Evolutionary conservation across 2,888 invertebrate genomes (phyloP), one percentile per base, ranked within the genome.

Genomic region (Mythimna ferrago): DNA sequence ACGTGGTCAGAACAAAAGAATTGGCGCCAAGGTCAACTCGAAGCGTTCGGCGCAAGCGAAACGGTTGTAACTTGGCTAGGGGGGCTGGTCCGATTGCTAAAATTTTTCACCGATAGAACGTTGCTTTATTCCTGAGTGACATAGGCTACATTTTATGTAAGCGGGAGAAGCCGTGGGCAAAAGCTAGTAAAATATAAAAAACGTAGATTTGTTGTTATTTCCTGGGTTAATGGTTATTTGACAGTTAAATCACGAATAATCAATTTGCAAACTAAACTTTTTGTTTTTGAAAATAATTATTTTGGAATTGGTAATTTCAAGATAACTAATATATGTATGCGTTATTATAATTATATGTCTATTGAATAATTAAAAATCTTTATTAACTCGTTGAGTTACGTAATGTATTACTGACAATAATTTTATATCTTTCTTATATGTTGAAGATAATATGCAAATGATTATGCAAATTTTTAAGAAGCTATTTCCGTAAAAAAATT

Each of bases 311-410:
- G 0, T 51, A 60, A 56, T 60, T 71, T 38, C 4, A 6, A 14
- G 7, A n/a, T 48, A 38, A 44, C n/a, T 10, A 19, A 48, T 48
- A 48, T 48, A 48, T 48, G 16, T 9, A 16, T 48, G 16, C 16
- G 10, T 16, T 16, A 35, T 60, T 44, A 26, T 26, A 51, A 66
- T 69, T 73, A 53, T 54, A 41, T 44, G 21, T 60, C n/a, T 35
- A 32, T 57, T 76, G 44, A 58, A 73, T 77, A 77, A 73, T 73
- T 51, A 58, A 60, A 67, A 19, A 1, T 21, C 66, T 77, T 81
- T 19, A 63, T 60, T 51, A 53, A 54, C 16, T 67, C 56, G n/a
- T 60, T 21, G 58, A 11, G 19, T 81, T 81, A 53, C 56, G 51
- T 68, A 73, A 81, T 11, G n/a, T 38, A n/a, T 63, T 64, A 61